These are phyloP conservation scores for Euwallacea fornicatus DNA, from an alignment of 1,140 invertebrate species.

Conservation along the genomic window DNA sequence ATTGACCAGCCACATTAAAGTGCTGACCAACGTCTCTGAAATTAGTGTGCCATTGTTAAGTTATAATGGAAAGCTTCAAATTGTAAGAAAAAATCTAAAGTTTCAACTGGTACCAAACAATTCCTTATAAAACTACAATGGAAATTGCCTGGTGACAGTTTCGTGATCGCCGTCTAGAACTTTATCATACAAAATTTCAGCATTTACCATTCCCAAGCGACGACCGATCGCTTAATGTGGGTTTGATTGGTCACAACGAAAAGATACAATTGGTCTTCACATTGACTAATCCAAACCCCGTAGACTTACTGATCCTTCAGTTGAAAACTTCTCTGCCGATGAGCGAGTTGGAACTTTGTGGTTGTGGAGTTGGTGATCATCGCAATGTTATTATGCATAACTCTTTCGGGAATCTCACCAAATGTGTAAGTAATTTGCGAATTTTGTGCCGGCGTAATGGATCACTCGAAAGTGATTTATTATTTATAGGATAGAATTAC, in stretches of 20 bases:
- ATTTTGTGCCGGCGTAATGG: too few species aligned
- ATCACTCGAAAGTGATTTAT: too few species aligned
- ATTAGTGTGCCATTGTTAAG: slow-evolving; percentile 71
- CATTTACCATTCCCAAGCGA: slow-evolving; percentile 57
- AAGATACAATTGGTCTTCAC: slow-evolving; percentile 70
- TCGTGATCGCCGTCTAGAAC: background rate
- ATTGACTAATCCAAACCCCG: slow-evolving; percentile 76
- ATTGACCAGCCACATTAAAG: slow-evolving; percentile 64
- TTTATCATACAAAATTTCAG: slow-evolving; percentile 55
- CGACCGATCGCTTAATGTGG: slow-evolving; percentile 70
- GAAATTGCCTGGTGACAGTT: background rate
- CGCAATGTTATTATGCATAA: slow-evolving; percentile 55
- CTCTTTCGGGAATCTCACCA: slow-evolving; percentile 57
- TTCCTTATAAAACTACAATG: background rate
- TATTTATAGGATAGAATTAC: slow-evolving; percentile 59
- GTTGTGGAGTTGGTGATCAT: slow-evolving; percentile 66
- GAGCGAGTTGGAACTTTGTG: slow-evolving; percentile 68
- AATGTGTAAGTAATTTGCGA: slow-evolving; percentile 51
- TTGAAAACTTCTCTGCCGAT: slow-evolving; percentile 71
- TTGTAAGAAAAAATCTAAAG: slow-evolving; percentile 54
- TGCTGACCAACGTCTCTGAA: slow-evolving; percentile 75
- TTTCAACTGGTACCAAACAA: too few species aligned
- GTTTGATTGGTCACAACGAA: slow-evolving; percentile 70
- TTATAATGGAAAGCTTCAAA: slow-evolving; percentile 72
- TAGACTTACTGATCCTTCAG: slow-evolving; percentile 67